Conservation (phyloP, 2,113 vertebrate species). For the Alexandromys fortis region DNA sequence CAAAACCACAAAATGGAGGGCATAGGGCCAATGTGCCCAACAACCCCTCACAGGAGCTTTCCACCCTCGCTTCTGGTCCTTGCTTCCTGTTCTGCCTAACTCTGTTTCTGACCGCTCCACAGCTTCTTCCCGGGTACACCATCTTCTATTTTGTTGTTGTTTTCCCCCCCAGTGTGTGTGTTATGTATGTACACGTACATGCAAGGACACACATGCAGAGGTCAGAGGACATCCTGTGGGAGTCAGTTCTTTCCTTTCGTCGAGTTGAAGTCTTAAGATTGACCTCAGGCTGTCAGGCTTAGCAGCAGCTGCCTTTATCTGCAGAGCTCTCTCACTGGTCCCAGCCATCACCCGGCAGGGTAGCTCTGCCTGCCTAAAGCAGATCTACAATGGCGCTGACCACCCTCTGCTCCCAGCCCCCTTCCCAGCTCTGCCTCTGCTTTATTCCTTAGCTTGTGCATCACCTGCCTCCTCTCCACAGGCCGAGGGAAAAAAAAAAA, state of each 20-base stretch:
- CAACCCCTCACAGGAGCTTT: accelerated
- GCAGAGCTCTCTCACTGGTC: not conserved
- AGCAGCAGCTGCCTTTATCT: not conserved
- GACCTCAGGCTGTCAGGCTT: too few relatives aligned
- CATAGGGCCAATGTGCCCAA: not conserved
- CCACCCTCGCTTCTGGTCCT: accelerated
- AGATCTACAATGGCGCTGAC: not conserved
- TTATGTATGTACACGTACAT: not conserved
- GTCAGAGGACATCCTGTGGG: too few relatives aligned
- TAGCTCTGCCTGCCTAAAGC: not conserved
- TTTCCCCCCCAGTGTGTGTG: not conserved
- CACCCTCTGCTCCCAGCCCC: not conserved
- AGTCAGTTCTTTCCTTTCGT: too few relatives aligned
- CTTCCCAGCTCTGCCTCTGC: not conserved
- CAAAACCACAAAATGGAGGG: not conserved
- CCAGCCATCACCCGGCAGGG: not conserved
- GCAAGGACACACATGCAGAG: too few relatives aligned
- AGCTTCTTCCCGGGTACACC: not conserved
- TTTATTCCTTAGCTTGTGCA: not conserved
- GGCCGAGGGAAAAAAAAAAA: too few relatives aligned
- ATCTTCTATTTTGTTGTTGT: not conserved
- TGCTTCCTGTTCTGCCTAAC: not conserved
- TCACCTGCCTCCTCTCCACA: not conserved
- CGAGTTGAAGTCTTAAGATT: too few relatives aligned
- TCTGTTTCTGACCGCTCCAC: not conserved